phyloP scores from a whole-genome alignment of 2,113 vertebrate genomes.

The Mustelus asterias region DNA sequence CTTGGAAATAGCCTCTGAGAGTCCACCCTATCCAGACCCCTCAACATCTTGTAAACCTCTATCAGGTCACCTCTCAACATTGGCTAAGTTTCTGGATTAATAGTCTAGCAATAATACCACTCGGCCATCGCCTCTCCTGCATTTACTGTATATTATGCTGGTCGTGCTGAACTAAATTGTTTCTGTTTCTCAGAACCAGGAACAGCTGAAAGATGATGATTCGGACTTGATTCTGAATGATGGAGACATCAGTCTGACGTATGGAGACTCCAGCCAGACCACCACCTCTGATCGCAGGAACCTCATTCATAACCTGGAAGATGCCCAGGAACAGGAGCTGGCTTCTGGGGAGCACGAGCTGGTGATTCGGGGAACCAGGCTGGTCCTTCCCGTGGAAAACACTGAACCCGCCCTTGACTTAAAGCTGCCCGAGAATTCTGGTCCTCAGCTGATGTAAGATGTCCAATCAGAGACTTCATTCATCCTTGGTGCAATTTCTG shows the following conservation, averaged over 20 bases:
- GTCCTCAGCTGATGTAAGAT: background rate
- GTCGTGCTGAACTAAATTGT: background rate
- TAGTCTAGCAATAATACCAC: too few species aligned
- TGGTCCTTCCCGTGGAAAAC: conserved; percentile 94
- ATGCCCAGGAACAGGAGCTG: conserved; percentile 76
- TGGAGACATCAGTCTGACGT: conserved; percentile 80
- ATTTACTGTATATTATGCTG: too few species aligned
- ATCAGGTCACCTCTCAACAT: too few species aligned
- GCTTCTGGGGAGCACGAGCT: conserved; percentile 82
- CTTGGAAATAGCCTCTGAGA: too few species aligned
- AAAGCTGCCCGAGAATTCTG: conserved; percentile 55
- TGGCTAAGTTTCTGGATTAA: too few species aligned
- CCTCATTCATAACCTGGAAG: conserved; percentile 59
- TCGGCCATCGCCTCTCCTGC: too few species aligned
- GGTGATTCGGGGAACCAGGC: conserved; percentile 83
- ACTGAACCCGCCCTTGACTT: conserved; percentile 68
- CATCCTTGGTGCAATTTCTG: background rate
- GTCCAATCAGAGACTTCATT: background rate
- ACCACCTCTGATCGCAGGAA: conserved; percentile 53
- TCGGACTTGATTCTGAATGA: conserved; percentile 92
- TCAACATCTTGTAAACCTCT: too few species aligned
- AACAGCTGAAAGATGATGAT: conserved; percentile 89
- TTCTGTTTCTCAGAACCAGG: conserved; percentile 71
- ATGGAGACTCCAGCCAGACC: conserved; percentile 64
- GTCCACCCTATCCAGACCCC: too few species aligned